phyloP scores from a whole-genome alignment of 2,888 invertebrate genomes.

The Gerris lacustris region DNA sequence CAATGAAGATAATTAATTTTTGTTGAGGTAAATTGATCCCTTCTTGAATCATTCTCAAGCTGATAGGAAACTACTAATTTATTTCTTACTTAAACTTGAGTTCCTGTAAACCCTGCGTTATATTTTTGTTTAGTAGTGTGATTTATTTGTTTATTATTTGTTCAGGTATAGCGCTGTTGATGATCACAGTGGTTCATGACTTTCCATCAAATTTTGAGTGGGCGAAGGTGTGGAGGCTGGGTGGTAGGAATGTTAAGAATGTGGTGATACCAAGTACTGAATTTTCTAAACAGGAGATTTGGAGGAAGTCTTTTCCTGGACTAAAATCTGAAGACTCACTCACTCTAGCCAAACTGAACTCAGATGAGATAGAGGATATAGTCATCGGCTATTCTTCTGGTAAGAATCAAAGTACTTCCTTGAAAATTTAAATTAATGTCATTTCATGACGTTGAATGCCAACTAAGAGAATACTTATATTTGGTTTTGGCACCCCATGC shows the following conservation, averaged over 20 bases:
- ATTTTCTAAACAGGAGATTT: slow-evolving; percentile 47
- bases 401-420: slow-evolving; percentile 32
- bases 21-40: too few species aligned
- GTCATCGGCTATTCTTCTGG: slow-evolving; percentile 68
- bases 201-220: slow-evolving; percentile 52
- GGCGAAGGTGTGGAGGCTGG: slow-evolving; percentile 46
- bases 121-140: too few species aligned
- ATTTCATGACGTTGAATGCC: too few species aligned
- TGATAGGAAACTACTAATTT: too few species aligned
- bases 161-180: slow-evolving; percentile 48
- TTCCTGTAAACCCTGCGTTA: too few species aligned
- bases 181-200: slow-evolving; percentile 50
- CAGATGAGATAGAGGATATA: slow-evolving; percentile 56
- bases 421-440: neutral
- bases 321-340: slow-evolving; percentile 62
- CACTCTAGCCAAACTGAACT: slow-evolving; percentile 56
- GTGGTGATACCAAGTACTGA: slow-evolving; percentile 48
- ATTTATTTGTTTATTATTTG: slow-evolving; percentile 24
- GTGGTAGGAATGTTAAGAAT: slow-evolving; percentile 33
- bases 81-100: too few species aligned
- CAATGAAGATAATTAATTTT: too few species aligned
- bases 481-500: too few species aligned
- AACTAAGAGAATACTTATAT: too few species aligned
- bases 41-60: too few species aligned
- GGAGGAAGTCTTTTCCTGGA: slow-evolving; percentile 56